Conservation (phyloP, 2,113 vertebrate species). For the Corvus moneduloides region DNA sequence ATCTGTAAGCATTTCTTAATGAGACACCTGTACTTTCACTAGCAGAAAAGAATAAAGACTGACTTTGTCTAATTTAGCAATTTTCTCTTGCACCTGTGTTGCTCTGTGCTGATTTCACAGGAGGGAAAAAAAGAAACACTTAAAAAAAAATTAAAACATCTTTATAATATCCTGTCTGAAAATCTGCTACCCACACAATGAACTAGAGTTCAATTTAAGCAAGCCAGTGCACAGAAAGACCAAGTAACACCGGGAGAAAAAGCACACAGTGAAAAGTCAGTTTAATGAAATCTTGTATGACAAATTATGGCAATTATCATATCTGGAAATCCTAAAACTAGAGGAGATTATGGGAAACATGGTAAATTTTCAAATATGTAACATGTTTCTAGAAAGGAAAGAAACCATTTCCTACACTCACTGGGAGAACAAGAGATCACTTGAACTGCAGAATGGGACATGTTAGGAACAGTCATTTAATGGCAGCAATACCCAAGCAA, state of each 20-base stretch:
- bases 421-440: background rate
- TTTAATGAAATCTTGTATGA: slow-evolving; percentile 57
- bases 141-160: background rate
- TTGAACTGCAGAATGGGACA: background rate
- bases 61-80: background rate
- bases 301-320: slow-evolving; percentile 23
- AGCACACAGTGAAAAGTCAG: slow-evolving; percentile 50
- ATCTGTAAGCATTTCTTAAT: background rate
- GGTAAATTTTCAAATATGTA: background rate
- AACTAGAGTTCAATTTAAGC: background rate
- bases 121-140: accelerated
- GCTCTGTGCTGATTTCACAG: background rate
- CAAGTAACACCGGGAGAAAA: background rate
- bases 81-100: background rate
- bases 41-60: background rate
- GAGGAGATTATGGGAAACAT: background rate
- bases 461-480: background rate
- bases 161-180: background rate
- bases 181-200: background rate
- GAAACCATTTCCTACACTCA: slow-evolving; percentile 3
- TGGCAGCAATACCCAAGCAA: background rate
- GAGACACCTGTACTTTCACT: background rate
- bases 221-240: background rate
- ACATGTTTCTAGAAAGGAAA: slow-evolving; percentile 7
- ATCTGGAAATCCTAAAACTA: slow-evolving; percentile 23